Evolutionary conservation across 2,888 invertebrate genomes (phyloP), one percentile per base, ranked within the genome.

Genomic region (Drosophila borborema): DNA sequence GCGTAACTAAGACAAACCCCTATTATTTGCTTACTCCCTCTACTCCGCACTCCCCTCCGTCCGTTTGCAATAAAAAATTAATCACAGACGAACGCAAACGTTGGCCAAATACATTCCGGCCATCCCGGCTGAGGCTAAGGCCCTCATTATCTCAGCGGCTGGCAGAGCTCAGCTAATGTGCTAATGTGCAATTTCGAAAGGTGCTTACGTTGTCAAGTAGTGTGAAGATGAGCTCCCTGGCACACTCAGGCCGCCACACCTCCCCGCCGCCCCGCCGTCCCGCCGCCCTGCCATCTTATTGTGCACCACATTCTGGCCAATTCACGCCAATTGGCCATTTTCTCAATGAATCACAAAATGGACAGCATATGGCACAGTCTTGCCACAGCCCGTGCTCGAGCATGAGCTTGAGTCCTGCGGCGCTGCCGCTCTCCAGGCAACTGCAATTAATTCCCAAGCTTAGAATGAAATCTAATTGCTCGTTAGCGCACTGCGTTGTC

Each of bases 391-490:
- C 62, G 48, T 61, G 64, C 66, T 46, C 72, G 59, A 64, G 28
- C 49, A 65, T 64, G 72, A 64, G 23, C 49, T 63, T 62, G 77
- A 64, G 36, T 60, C 77, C 80, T 64, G 68, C 65, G 60, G 70
- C 53, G 61, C 74, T 75, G 23, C 3, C 31, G 45, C 80, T 65
- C 51, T 40, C 70, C 60, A 66, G 81, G 73, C 83, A 85, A 80
- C 80, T 82, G 84, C 91, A 92, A 91, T 91, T 91, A 92, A 92
- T 92, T 92, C 92, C 92, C 91, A 80, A 85, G 89, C 82, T 90
- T 86, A 89, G 90, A 91, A 91, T 91, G 92, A 92, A 91, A 91
- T 91, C 92, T 92, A 91, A 91, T 91, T 91, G 91, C 92, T 91
- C 92, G 92, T 91, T 91, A 91, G 91, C 90, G 85, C 81, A 86